Evolutionary conservation across 2,113 vertebrate species (phyloP), one percentile per base, ranked within the genome.

Genomic region (Globicephala melas): DNA sequence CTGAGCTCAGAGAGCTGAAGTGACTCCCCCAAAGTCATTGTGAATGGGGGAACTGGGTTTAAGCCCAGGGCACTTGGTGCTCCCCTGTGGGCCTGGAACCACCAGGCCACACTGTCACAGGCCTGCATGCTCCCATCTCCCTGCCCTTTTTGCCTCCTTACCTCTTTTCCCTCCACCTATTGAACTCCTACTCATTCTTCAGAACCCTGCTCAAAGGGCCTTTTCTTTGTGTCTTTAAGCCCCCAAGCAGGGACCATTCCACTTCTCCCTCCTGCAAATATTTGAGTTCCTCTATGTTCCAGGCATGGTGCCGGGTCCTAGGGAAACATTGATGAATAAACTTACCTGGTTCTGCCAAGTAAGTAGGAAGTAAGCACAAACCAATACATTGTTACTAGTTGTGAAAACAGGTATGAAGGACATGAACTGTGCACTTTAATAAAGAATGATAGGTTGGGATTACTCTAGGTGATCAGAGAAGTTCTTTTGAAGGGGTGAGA

Each of bases 121-220:
- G 71, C 38, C 85, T 20, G 3, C 13, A 2, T 1, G 33, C 33
- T 81, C 65, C 12, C 2, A 0, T n/a, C 55, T 70, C 36, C 33
- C 77, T 41, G 60, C 25, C 47, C 18, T 41, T 67, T 20, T 67
- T 91, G 53, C 33, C 31, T 47, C 14, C 0, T 47, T 18, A 28
- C 44, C 26, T 67, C 47, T 73, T 36, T 44, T 31, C 11, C n/a
- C 26, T 7, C 3, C 23, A 26, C 23, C 28, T 73, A 26, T 38
- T 20, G 26, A 65, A 65, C 79, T 83, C 95, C 68, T 95, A 31
- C 9, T 53, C 50, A 81, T n/a, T 80, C 84, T 63, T 85, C 67
- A 86, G 68, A 90, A 60, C 60, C 10, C 76, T 41, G 23, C n/a
- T 33, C 20, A 25, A 26, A 38, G 15, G 8, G 13, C 10, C 44